Evolutionary conservation across 53 echinoderm and acorn worm genomes (phyloP).

Genomic region (Apostichopus leukothele): DNA sequence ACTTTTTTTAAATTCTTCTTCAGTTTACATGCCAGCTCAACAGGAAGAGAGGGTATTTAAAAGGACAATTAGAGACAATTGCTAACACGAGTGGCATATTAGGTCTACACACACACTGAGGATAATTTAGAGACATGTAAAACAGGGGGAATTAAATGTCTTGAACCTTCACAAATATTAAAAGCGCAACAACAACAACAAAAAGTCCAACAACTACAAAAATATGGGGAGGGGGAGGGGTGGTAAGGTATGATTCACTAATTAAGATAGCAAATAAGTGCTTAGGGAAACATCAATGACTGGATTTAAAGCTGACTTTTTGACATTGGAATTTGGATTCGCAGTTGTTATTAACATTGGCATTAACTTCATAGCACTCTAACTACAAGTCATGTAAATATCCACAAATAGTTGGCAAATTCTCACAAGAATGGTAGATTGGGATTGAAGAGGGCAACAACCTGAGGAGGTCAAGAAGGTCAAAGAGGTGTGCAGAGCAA

Average conservation of each 20-base stretch:
- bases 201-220: not conserved
- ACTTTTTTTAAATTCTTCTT: not conserved
- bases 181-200: not conserved
- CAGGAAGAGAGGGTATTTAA: conserved; percentile 29
- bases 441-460: no score
- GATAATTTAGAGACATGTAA: not conserved
- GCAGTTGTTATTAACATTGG: no score
- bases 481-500: no score
- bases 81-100: conserved; percentile 24
- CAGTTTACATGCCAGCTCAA: conserved; percentile 15
- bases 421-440: no score
- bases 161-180: not conserved
- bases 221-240: not conserved
- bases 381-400: no score
- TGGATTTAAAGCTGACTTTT: no score
- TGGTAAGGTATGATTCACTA: not conserved
- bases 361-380: no score
- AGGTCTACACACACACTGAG: not conserved
- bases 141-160: not conserved
- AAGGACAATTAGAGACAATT: conserved; percentile 13
- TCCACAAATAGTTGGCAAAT: no score
- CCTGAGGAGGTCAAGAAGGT: no score
- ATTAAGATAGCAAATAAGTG: conserved; percentile 7
- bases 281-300: not conserved
- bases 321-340: no score